Base-by-base conservation (phyloP, 1,140 invertebrate species). In the Charaxes varanes region DNA sequence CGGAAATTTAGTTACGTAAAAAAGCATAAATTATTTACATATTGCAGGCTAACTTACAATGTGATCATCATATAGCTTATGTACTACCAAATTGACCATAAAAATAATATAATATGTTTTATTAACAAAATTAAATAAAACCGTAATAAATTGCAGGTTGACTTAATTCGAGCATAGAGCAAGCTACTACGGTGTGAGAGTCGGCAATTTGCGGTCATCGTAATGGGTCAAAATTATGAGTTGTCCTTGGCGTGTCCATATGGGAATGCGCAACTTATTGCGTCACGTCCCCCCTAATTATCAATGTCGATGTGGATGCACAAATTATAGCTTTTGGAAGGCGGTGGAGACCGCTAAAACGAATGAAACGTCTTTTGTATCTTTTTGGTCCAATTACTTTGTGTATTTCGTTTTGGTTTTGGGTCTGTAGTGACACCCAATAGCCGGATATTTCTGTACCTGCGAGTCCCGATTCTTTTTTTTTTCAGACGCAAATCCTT, bases 191-290 rank as follows among this genome's bases (percentile, higher is more conserved):
- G 48, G 64, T 63, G 59, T 54, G 52, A 65, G 53, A 38, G 33
- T 44, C 42, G 48, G 50, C 60, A 59, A 56, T 73, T 72, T 77
- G 71, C 50, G 77, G 73, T 73, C 61, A 62, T 43, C 63, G 53
- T 82, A 82, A 80, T 82, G 71, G 71, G 53, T 67, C 69, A 53
- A 78, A 73, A 82, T 82, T 69, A 79, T 52, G 66, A 54, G 59
- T 59, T 72, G 71, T 76, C 69, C 67, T 72, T 74, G 67, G 47
- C 53, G 49, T 64, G 59, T 49, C 58, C 55, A 74, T 59, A 60
- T 66, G 60, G 59, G 71, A 73, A 69, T 73, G 60, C 55, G 62
- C 62, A 64, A 72, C 41, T 58, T 71, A 68, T 73, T 66, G 56
- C 57, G 57, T 76, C 67, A 71, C 66, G 62, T 53, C 40, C 64